These are phyloP conservation scores for Artibeus jamaicensis DNA, from an alignment of 2,797 vertebrate genomes.

Conservation along the genomic window DNA sequence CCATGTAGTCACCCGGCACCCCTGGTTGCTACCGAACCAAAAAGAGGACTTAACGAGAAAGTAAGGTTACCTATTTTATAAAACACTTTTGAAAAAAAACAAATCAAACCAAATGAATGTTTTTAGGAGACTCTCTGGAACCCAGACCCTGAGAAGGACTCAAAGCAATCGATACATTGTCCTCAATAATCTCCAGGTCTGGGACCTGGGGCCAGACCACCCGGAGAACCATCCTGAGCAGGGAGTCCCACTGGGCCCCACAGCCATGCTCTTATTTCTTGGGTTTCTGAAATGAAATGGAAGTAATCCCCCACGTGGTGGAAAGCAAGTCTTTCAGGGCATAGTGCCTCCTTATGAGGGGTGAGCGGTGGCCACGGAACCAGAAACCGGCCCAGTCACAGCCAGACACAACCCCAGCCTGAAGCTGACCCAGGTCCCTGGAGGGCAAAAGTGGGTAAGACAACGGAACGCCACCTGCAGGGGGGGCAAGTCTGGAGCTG, in stretches of 20 bases:
- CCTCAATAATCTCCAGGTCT: neutral
- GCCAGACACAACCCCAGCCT: slow-evolving; percentile 6
- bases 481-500: neutral
- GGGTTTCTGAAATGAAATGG: slow-evolving; percentile 49
- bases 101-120: slow-evolving; percentile 6
- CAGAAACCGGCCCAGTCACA: slow-evolving; percentile 56
- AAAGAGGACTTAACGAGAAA: neutral
- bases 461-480: slow-evolving; percentile 59
- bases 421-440: slow-evolving; percentile 45
- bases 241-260: neutral
- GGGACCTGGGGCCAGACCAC: neutral
- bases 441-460: slow-evolving; percentile 43
- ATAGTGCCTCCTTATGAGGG: slow-evolving; percentile 25
- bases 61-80: neutral
- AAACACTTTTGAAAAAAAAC: slow-evolving; percentile 35
- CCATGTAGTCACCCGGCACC: neutral
- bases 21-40: neutral
- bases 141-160: neutral
- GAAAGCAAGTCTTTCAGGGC: neutral
- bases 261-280: neutral
- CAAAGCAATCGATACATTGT: neutral
- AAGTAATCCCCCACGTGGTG: neutral
- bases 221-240: neutral
- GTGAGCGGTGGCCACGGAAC: slow-evolving; percentile 48
- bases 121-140: slow-evolving; percentile 41